These are phyloP conservation scores for Timema podura DNA, from an alignment of 2,888 invertebrate genomes.

Conservation along the genomic window DNA sequence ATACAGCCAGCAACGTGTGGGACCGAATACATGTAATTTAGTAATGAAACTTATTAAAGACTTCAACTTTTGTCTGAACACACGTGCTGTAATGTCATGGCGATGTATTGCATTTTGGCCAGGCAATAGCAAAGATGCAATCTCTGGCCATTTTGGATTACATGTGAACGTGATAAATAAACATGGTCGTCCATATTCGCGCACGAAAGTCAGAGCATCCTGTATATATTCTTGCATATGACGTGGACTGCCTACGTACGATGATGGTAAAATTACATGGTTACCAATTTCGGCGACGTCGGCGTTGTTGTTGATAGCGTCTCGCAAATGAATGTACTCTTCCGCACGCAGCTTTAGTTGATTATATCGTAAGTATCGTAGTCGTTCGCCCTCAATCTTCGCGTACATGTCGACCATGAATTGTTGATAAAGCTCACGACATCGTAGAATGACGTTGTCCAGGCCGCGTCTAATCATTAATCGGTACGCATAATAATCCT, in stretches of 20 bases:
- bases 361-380: no score
- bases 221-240: slow-evolving; percentile 17
- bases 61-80: slow-evolving; percentile 31
- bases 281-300: not conserved
- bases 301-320: slow-evolving; percentile 17
- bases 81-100: slow-evolving; percentile 35
- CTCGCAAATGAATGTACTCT: slow-evolving; percentile 35
- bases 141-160: slow-evolving; percentile 40
- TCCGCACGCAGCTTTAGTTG: no score
- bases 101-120: slow-evolving; percentile 32
- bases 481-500: no score
- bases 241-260: slow-evolving; percentile 8
- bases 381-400: no score
- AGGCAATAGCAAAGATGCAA: slow-evolving; percentile 33
- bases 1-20: slow-evolving; percentile 33
- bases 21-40: slow-evolving; percentile 35
- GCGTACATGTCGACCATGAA: no score
- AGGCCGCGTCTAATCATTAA: no score
- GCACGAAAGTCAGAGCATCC: slow-evolving; percentile 18
- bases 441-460: no score
- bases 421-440: no score
- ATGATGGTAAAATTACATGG: not conserved
- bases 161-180: slow-evolving; percentile 37
- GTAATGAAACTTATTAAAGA: slow-evolving; percentile 32
- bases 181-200: slow-evolving; percentile 20